phyloP scores from a whole-genome alignment of 2,113 vertebrate genomes.

The Echinops telfairi region DNA sequence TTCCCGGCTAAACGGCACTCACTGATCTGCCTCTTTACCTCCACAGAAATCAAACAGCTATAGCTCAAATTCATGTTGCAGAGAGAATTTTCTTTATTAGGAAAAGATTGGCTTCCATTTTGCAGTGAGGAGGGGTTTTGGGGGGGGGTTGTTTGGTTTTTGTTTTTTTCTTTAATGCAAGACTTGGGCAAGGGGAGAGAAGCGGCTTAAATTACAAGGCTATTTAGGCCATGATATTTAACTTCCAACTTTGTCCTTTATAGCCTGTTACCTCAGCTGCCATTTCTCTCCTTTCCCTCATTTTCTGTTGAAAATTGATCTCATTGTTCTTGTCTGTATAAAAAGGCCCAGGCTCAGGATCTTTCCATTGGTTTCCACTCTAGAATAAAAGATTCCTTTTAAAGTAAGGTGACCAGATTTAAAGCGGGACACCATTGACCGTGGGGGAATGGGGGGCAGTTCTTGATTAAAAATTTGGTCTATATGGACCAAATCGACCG shows the following conservation, averaged over 20 bases:
- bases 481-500: too few relatives aligned
- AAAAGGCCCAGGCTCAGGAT: constrained; percentile 62
- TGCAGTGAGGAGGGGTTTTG: constrained; percentile 1
- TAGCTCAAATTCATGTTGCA: constrained; percentile 79
- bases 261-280: constrained; percentile 73
- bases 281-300: constrained; percentile 58
- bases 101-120: constrained; percentile 70
- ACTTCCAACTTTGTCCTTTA: constrained; percentile 81
- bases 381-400: constrained; percentile 75
- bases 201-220: constrained; percentile 62
- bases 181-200: background rate
- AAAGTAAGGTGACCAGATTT: too few relatives aligned
- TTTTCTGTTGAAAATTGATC: constrained; percentile 79
- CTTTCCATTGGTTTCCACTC: constrained; percentile 75
- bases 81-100: constrained; percentile 74
- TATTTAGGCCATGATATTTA: constrained; percentile 79
- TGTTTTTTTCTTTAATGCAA: constrained; percentile 80
- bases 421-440: too few relatives aligned
- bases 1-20: constrained; percentile 64
- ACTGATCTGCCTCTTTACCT: constrained; percentile 76
- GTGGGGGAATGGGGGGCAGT: too few relatives aligned
- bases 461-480: too few relatives aligned
- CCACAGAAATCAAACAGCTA: constrained; percentile 74
- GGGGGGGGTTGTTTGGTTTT: background rate
- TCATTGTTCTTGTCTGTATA: constrained; percentile 76